Evolutionary conservation across 2,888 invertebrate species (phyloP), one percentile per base, ranked within the genome.

Genomic region (Aricia artaxerxes): DNA sequence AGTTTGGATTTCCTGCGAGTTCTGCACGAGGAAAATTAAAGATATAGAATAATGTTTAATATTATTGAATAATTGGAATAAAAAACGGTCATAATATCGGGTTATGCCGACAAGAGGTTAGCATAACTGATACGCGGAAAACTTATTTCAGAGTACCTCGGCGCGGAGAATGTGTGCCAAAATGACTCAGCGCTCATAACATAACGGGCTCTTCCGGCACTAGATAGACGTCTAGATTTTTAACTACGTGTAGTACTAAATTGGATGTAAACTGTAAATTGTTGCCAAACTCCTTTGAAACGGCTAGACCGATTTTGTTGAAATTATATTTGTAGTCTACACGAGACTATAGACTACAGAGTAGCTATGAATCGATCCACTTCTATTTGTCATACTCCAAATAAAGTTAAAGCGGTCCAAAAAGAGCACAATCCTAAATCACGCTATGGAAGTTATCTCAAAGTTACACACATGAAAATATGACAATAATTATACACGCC

Each of bases 191-290:
- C 64, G 31, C 24, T 31, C 64, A 64, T 24, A 64, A 64, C 11
- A 24, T 64, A 64, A 64, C 64, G 64, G 64, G 24, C 31, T 24
- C 64, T 64, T 64, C 64, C 64, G 64, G 64, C 64, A 64, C 31
- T 64, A 7, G 24, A 61, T 2, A 24, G 64, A 64, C 64, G 64
- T 64, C 64, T 31, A 64, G 64, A 31, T 64, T 64, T 57, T 31
- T 64, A 64, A 64, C 31, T 31, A 31, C 11, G 24, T 64, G 4
- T 31, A 24, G 7, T 31, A 64, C 64, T 64, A 64, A 11, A 1
- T 7, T 24, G 7, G 9, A 24, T 24, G 24, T 5, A 40, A 40
- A 57, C 57, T 57, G 16, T 57, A 57, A 57, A 57, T 16, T 57
- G 57, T 57, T 57, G 53, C 53, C 11, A 16, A 57, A 57, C 16